phyloP scores from a whole-genome alignment of 2,888 invertebrate genomes.

The Lordiphosa fenestrarum region DNA sequence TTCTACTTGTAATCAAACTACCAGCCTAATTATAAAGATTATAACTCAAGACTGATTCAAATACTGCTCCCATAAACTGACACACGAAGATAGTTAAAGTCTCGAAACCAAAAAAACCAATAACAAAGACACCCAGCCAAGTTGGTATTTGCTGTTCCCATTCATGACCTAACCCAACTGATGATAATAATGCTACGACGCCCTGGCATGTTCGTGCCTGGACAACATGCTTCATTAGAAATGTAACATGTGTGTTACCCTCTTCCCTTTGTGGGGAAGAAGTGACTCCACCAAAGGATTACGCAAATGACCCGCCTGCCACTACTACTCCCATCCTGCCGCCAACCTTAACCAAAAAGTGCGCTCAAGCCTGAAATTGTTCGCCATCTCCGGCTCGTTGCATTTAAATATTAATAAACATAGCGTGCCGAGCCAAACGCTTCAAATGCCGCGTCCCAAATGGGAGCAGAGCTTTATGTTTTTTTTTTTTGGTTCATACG shows the following conservation, averaged over 20 bases:
- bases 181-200: background rate
- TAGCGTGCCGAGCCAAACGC: constrained; percentile 69
- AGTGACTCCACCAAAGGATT: constrained; percentile 54
- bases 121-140: too few species aligned
- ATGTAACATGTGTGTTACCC: constrained; percentile 44
- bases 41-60: too few species aligned
- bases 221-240: constrained; percentile 64
- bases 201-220: constrained; percentile 42
- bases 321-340: background rate
- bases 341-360: constrained; percentile 12
- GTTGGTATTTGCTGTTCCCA: background rate
- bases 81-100: too few species aligned
- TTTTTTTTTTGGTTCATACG: constrained; percentile 36
- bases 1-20: too few species aligned
- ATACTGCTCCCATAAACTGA: too few species aligned
- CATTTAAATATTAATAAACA: constrained; percentile 76
- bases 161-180: background rate
- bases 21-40: too few species aligned
- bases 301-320: constrained; percentile 46
- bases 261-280: background rate
- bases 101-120: too few species aligned
- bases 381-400: constrained; percentile 58
- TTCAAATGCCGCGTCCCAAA: constrained; percentile 57
- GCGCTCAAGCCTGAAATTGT: constrained; percentile 70
- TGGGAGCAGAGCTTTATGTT: constrained; percentile 33